phyloP scores from a whole-genome alignment of 1,140 invertebrate species.

The Melanaphis sacchari region DNA sequence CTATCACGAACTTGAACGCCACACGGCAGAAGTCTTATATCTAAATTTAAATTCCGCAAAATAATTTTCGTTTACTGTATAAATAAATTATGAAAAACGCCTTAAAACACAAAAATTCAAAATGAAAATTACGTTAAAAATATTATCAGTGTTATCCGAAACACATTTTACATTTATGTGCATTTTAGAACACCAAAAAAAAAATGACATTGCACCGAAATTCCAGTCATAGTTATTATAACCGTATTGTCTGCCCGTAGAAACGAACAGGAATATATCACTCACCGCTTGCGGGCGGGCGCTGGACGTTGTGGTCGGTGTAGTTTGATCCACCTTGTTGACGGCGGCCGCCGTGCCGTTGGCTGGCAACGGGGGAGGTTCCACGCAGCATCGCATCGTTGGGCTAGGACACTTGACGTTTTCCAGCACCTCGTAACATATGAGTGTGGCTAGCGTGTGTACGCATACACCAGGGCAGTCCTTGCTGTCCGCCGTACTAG shows the following conservation, averaged over 20 bases:
- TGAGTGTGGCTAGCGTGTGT: constrained; percentile 79
- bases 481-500: constrained; percentile 80
- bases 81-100: no score
- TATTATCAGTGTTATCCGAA: no score
- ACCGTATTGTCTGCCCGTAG: no score
- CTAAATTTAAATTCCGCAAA: no score
- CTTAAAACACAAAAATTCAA: no score
- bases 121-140: no score
- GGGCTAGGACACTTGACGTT: constrained; percentile 78
- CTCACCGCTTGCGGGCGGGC: constrained; percentile 45
- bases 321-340: constrained; percentile 35
- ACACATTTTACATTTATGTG: no score
- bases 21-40: no score
- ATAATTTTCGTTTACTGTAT: no score
- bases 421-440: constrained; percentile 83
- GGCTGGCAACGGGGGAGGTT: constrained; percentile 68
- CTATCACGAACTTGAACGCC: no score
- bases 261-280: background rate
- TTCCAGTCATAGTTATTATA: no score
- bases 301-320: constrained; percentile 28
- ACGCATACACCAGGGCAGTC: constrained; percentile 87
- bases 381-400: constrained; percentile 83
- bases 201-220: no score
- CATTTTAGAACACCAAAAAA: background rate
- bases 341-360: constrained; percentile 58